phyloP scores from a whole-genome alignment of 1,140 invertebrate genomes.

The Drosophila miranda region DNA sequence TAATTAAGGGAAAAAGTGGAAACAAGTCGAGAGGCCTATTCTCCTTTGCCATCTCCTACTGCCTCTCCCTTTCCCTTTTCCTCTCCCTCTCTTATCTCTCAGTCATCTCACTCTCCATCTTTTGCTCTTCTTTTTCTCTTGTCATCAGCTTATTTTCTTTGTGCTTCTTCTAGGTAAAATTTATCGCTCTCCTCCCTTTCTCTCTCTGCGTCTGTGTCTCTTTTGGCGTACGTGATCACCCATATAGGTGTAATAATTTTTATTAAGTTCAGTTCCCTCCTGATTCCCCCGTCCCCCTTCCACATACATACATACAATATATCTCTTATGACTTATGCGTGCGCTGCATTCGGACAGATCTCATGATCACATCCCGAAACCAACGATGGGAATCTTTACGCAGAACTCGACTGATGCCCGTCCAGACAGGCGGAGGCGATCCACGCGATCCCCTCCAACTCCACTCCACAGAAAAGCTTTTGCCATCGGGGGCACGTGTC shows the following conservation, averaged over 20 bases:
- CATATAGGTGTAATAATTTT: conserved; percentile 81
- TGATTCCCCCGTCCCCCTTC: not conserved
- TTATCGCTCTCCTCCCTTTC: conserved; percentile 52
- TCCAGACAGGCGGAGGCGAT: not conserved
- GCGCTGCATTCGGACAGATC: conserved; percentile 54
- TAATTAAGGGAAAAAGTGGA: conserved; percentile 46
- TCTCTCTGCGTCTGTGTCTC: too few relatives aligned
- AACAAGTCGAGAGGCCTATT: not conserved
- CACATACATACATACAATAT: not conserved
- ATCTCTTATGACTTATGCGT: conserved; percentile 72
- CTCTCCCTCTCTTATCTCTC: conserved; percentile 23
- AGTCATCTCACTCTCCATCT: conserved; percentile 19
- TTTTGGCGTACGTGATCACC: conserved; percentile 70
- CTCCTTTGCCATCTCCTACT: too few relatives aligned
- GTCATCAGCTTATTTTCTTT: conserved; percentile 58
- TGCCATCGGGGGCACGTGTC: conserved; percentile 59
- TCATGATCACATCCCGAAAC: conserved; percentile 5
- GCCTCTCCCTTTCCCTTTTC: not conserved
- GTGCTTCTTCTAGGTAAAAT: conserved; percentile 67
- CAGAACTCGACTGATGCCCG: conserved; percentile 49
- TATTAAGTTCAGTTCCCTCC: conserved; percentile 60
- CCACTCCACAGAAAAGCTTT: conserved; percentile 34
- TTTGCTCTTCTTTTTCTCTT: not conserved
- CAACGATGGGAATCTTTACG: conserved; percentile 67
- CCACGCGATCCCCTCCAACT: too few relatives aligned